phyloP scores from a whole-genome alignment of 2,113 vertebrate species.

The Daboia siamensis region DNA sequence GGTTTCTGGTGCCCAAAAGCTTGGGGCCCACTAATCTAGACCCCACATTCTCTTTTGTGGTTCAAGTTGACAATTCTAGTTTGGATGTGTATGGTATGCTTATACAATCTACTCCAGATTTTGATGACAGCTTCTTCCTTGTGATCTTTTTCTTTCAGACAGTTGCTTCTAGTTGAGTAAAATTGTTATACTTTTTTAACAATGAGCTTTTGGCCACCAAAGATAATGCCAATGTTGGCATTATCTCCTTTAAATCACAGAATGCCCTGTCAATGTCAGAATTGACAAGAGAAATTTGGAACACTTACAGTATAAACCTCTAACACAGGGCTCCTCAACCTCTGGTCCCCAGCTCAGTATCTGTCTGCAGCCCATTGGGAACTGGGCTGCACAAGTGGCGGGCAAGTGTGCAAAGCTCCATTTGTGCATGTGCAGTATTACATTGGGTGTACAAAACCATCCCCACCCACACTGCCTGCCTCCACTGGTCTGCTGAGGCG shows the following conservation, averaged over 20 bases:
- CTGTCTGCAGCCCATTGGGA: background rate
- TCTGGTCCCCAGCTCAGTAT: background rate
- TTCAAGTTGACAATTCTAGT: background rate
- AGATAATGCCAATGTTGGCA: background rate
- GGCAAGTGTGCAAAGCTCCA: rapidly evolving
- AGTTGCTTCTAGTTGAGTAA: background rate
- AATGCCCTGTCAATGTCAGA: background rate
- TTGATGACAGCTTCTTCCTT: background rate
- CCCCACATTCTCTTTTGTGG: background rate
- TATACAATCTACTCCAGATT: background rate
- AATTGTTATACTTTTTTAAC: background rate
- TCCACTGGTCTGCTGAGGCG: background rate
- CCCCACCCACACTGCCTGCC: too few species aligned
- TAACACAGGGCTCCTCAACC: background rate
- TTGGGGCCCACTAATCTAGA: background rate
- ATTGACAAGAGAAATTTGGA: background rate
- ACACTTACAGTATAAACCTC: background rate
- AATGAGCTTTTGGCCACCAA: background rate
- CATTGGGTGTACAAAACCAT: background rate
- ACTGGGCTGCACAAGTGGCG: background rate
- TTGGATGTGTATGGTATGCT: background rate
- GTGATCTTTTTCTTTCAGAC: background rate
- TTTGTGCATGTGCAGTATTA: background rate
- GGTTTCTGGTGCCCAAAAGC: too few species aligned
- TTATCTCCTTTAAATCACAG: background rate